These are phyloP conservation scores for Tiliqua scincoides DNA, from an alignment of 2,113 vertebrate species.

Conservation along the genomic window DNA sequence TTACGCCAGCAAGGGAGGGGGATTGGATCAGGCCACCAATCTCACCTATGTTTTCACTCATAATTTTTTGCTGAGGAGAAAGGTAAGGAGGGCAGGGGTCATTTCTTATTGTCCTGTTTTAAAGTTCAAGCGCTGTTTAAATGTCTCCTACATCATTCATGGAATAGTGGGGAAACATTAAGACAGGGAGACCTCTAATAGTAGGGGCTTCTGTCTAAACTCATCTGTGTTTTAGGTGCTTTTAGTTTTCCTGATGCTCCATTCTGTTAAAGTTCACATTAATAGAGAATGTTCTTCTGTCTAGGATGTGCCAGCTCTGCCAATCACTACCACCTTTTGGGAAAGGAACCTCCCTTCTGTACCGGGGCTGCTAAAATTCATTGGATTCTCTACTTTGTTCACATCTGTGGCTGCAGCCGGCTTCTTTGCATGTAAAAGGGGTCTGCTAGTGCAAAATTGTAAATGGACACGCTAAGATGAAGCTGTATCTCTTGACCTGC, in stretches of 20 bases:
- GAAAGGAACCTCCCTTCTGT: constrained; percentile 93
- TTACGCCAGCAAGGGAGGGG: too few relatives aligned
- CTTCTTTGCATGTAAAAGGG: constrained; percentile 84
- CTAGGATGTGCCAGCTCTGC: constrained; percentile 88
- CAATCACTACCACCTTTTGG: constrained; percentile 88
- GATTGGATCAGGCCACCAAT: too few relatives aligned
- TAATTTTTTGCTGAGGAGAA: neutral
- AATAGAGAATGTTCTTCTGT: constrained; percentile 56
- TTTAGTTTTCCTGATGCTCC: neutral
- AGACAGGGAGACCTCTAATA: neutral
- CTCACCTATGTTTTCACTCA: neutral
- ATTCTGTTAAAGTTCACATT: neutral
- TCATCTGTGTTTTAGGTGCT: neutral
- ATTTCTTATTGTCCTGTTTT: too few relatives aligned
- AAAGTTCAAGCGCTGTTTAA: too few relatives aligned
- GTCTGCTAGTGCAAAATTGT: constrained; percentile 75
- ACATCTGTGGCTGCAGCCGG: constrained; percentile 74
- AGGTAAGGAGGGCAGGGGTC: neutral
- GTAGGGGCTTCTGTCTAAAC: neutral
- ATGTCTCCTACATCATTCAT: neutral
- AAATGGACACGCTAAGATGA: neutral
- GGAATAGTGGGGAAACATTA: neutral
- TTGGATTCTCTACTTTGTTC: constrained; percentile 83
- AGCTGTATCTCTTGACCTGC: constrained; percentile 18
- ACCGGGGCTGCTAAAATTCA: constrained; percentile 83